Percentiles rank a stretch among this genome's conserved stretches.
Conservation (phyloP, 1,140 invertebrate genomes). For the Drosophila serrata region DNA sequence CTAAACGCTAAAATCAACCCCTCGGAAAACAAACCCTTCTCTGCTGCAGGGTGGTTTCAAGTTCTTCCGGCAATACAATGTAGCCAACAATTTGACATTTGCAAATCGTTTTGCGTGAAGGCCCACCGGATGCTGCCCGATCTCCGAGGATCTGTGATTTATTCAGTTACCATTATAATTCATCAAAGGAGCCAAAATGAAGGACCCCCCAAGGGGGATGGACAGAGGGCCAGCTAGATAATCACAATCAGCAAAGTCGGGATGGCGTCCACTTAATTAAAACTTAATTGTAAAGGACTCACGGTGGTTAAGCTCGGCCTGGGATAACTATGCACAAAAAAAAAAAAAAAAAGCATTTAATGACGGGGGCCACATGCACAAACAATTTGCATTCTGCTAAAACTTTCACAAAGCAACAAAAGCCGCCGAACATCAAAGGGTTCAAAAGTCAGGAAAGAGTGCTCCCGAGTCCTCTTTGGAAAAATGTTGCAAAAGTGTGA, state of each 20-base stretch:
- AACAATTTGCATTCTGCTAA: constrained; percentile 56
- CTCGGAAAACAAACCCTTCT: constrained; percentile 26
- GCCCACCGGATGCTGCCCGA: constrained; percentile 22
- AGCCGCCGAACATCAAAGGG: constrained; percentile 62
- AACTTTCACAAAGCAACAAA: constrained; percentile 62
- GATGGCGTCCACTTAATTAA: constrained; percentile 72
- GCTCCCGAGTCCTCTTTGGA: constrained; percentile 32
- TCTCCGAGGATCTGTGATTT: constrained; percentile 39
- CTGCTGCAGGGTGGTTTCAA: constrained; percentile 24
- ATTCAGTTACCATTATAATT: constrained; percentile 13
- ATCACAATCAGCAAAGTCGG: constrained; percentile 28
- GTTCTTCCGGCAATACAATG: constrained; percentile 7
- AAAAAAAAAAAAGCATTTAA: constrained; percentile 70
- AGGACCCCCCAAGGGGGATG: neutral
- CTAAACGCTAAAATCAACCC: constrained; percentile 62
- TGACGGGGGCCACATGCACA: constrained; percentile 58
- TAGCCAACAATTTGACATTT: constrained; percentile 52
- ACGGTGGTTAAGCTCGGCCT: constrained; percentile 22
- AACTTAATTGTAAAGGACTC: constrained; percentile 72
- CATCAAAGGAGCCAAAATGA: constrained; percentile 28
- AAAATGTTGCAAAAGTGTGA: constrained; percentile 73
- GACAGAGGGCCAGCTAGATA: neutral
- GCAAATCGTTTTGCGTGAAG: constrained; percentile 51
- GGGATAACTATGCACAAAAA: constrained; percentile 43
- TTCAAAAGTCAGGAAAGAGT: constrained; percentile 40